Base-by-base conservation (phyloP, 2,797 vertebrate genomes). In the Sebastes wilsoni region DNA sequence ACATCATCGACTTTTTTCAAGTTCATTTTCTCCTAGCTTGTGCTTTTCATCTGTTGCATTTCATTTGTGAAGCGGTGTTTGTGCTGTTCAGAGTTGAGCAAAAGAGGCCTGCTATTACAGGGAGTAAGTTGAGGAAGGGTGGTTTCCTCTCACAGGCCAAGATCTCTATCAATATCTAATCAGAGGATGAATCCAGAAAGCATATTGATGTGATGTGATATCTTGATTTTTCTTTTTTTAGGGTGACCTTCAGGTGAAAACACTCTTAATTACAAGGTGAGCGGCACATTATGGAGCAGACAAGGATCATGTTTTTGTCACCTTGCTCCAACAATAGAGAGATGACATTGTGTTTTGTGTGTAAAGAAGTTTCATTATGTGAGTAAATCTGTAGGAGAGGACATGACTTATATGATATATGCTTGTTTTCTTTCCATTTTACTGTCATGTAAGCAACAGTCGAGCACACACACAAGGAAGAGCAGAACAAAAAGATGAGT, bases 1-100 rank as follows among this genome's bases (percentile, higher is more conserved):
- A 95, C 94, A 92, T 95, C 94, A 94, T 92, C 91, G 85, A 94
- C 92, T 94, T 93, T 91, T 22, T 76, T 79, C 89, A 94, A 94
- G 91, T 94, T 94, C 46, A 88, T 85, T 67, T 77, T 77, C 79
- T 70, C 56, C 70, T 0, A 74, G 80, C 78, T 60, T 27, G n/a
- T 59, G 87, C 79, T 77, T 90, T 78, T 90, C 91, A 94, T 93
- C 92, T 94, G 93, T 95, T 94, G 93, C 93, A 25, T 90, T 85
- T 88, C 27, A 25, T 77, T 60, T 42, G 9, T 23, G 11, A 54
- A 68, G 67, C 66, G 20, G 71, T 52, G 52, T 42, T 42, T 18
- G 20, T 77, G 75, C 76, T 65, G 46, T 28, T 84, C 25, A 58
- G 71, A 80, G 67, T 73, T 71, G 23, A 68, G 20, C n/a, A 11